Conservation (phyloP, 2,113 vertebrate genomes). For the Sakesphorus luctuosus region DNA sequence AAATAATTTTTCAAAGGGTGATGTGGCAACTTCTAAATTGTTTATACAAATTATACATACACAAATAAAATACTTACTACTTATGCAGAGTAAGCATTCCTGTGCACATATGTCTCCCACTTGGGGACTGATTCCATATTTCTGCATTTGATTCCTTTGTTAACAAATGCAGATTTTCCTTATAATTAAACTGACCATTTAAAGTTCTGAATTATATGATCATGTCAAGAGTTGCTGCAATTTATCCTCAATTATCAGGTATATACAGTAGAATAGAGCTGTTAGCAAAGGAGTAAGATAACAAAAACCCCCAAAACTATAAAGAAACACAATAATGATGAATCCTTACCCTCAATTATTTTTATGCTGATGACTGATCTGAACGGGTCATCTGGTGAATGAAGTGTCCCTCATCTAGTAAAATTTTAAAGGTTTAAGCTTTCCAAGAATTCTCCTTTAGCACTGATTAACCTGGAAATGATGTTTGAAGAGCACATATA, state of each 20-base stretch:
- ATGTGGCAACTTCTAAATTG: background rate
- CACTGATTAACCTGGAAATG: background rate
- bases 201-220: background rate
- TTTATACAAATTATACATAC: background rate
- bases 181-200: background rate
- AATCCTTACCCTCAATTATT: background rate
- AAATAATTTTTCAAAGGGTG: background rate
- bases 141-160: background rate
- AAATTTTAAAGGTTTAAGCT: background rate
- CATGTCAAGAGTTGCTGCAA: background rate
- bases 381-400: background rate
- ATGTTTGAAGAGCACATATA: background rate
- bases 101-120: background rate
- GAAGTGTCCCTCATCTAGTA: background rate
- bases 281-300: background rate
- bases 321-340: background rate
- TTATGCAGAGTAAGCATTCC: background rate
- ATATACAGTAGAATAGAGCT: background rate
- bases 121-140: background rate
- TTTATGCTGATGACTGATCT: background rate
- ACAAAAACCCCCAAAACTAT: background rate
- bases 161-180: background rate
- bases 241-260: background rate
- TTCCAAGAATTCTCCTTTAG: background rate
- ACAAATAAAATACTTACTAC: background rate